Conservation (phyloP, 2,113 vertebrate species). For the Larimichthys polyactis region DNA sequence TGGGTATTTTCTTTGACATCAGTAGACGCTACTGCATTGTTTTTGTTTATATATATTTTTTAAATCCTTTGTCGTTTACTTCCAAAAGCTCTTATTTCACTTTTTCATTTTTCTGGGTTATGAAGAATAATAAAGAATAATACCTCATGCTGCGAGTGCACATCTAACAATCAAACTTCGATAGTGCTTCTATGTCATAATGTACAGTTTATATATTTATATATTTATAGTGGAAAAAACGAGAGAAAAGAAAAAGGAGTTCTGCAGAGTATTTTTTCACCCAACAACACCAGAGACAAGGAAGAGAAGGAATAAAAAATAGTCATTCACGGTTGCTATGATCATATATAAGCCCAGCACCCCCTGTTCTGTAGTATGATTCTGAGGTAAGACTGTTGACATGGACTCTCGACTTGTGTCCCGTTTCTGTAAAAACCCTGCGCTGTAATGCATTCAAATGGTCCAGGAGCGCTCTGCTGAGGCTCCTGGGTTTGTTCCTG, state of each 20-base stretch:
- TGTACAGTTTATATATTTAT: slow-evolving; percentile 84
- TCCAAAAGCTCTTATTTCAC: slow-evolving; percentile 60
- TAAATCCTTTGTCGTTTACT: slow-evolving; percentile 30
- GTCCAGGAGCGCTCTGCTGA: slow-evolving; percentile 63
- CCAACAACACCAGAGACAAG: slow-evolving; percentile 79
- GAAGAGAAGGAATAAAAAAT: slow-evolving; percentile 52
- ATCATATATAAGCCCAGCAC: slow-evolving; percentile 53
- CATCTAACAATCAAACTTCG: slow-evolving; percentile 85
- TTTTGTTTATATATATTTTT: slow-evolving; percentile 9
- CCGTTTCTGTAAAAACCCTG: slow-evolving; percentile 69
- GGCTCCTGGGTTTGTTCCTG: slow-evolving; percentile 57
- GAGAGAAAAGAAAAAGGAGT: slow-evolving; percentile 39
- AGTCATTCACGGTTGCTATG: slow-evolving; percentile 65
- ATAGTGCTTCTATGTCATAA: slow-evolving; percentile 86
- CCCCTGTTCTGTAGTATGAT: slow-evolving; percentile 34
- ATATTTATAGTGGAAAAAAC: slow-evolving; percentile 77
- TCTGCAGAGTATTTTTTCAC: slow-evolving; percentile 57
- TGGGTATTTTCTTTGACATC: slow-evolving; percentile 74
- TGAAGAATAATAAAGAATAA: slow-evolving; percentile 80
- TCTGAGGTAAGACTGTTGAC: slow-evolving; percentile 80
- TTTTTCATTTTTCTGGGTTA: slow-evolving; percentile 68
- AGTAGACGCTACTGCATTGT: slow-evolving; percentile 79
- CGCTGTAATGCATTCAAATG: slow-evolving; percentile 56
- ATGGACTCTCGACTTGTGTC: slow-evolving; percentile 64
- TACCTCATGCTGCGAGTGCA: slow-evolving; percentile 88